Conservation (phyloP, 2,888 invertebrate genomes). For the Minunthozetes semirufus region DNA sequence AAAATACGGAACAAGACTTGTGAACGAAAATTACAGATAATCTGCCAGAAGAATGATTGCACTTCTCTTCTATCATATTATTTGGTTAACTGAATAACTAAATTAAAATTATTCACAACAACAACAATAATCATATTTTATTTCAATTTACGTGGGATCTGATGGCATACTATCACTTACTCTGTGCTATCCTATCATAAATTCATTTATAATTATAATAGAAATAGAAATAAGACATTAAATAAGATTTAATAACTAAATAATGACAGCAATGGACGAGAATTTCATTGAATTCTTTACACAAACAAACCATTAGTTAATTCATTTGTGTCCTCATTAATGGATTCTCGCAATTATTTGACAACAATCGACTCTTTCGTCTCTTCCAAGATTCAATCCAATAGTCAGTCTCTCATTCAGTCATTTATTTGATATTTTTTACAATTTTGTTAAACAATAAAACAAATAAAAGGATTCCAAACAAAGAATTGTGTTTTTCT, state of each 20-base stretch:
- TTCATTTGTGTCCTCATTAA: slow-evolving; percentile 19
- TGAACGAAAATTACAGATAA: slow-evolving; percentile 20
- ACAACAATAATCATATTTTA: not conserved
- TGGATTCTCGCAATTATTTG: not conserved
- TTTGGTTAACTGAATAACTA: slow-evolving; percentile 5
- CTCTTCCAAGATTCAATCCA: not conserved
- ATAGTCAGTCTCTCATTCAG: not conserved
- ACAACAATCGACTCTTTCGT: not conserved
- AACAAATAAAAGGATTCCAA: no score
- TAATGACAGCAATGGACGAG: not conserved
- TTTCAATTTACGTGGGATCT: slow-evolving; percentile 7
- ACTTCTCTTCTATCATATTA: not conserved
- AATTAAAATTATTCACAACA: slow-evolving; percentile 26
- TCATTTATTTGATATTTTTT: not conserved
- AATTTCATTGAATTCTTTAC: not conserved
- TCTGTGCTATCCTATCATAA: not conserved
- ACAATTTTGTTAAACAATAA: no score
- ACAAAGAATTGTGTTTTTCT: no score
- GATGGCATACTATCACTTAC: not conserved
- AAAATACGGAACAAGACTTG: slow-evolving; percentile 25
- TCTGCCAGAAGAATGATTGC: slow-evolving; percentile 13
- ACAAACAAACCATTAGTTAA: slow-evolving; percentile 5
- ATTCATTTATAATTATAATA: slow-evolving; percentile 18
- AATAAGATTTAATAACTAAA: not conserved
- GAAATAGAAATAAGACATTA: not conserved